Percentiles rank a stretch among this genome's conserved stretches.
phyloP scores from a whole-genome alignment of 2,888 invertebrate genomes.

The Caradrina clavipalpis region DNA sequence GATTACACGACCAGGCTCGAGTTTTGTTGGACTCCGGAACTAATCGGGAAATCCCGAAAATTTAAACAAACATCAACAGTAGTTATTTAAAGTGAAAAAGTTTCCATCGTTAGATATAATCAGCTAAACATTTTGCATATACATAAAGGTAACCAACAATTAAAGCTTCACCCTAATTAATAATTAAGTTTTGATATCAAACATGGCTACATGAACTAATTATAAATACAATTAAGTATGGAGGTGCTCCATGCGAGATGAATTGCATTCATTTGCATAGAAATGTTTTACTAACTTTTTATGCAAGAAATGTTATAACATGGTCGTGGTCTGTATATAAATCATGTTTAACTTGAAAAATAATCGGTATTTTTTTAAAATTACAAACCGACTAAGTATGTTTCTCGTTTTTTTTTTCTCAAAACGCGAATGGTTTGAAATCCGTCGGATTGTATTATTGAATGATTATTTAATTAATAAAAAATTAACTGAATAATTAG shows the following conservation, averaged over 20 bases:
- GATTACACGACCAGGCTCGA: too few relatives aligned
- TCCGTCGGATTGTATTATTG: not conserved
- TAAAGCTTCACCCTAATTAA: constrained; percentile 32
- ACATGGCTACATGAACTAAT: constrained; percentile 48
- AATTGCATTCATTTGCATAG: constrained; percentile 62
- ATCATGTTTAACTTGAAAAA: constrained; percentile 23
- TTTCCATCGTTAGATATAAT: not conserved
- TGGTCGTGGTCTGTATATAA: constrained; percentile 33
- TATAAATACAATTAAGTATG: constrained; percentile 54
- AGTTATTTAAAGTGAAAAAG: not conserved
- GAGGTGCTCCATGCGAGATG: constrained; percentile 43
- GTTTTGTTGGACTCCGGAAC: too few relatives aligned
- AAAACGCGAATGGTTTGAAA: not conserved
- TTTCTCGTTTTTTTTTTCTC: not conserved
- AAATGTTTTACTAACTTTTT: constrained; percentile 34
- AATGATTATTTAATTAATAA: not conserved
- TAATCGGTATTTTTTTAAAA: not conserved
- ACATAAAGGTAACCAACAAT: not conserved
- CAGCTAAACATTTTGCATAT: not conserved
- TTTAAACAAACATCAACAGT: too few relatives aligned
- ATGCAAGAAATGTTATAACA: constrained; percentile 48
- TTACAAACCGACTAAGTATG: not conserved
- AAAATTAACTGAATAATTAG: constrained; percentile 7
- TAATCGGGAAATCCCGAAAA: too few relatives aligned
- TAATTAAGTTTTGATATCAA: constrained; percentile 44